Base-by-base conservation (phyloP, 35 echinoderm and acorn worm genomes). In the Lytechinus pictus region DNA sequence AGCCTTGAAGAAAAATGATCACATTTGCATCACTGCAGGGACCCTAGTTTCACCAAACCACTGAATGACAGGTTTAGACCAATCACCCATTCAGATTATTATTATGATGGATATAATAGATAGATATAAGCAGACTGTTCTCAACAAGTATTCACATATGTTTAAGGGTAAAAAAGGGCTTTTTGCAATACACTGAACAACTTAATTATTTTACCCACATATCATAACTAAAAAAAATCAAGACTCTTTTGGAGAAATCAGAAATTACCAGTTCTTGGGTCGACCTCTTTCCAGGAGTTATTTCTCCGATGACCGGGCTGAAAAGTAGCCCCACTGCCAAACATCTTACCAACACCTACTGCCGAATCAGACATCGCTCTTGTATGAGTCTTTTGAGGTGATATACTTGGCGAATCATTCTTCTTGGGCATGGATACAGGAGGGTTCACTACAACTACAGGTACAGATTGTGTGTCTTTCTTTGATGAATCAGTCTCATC, bases 271-370 rank as follows among this genome's bases (percentile, higher is more conserved):
- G 97, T 97, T 54, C 96, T 98, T 66, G 96, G 96, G 71, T 98
- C 97, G 27, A 98, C 97, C 28, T 96, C 96, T 94, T 98, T 98
- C 97, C 97, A 98, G 14, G 97, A 98, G 11, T 92, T 96, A 60
- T 95, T 95, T 86, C 96, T 66, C 86, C 91, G 91, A 87, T 98
- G 96, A 33, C 97, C 95, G 1, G 57, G 72, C 54, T 95, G 86
- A 27, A 61, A 60, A 21, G 94, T 94, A 27, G 55, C 44, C 33
- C 91, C 86, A 86, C 94, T 54, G 54, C 86, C 61, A 71, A 93
- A 93, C 93, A 94, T 94, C 92, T 88, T 97, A 54, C 54, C 87
- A 28, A 8, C 95, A 28, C 27, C 94, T 19, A 92, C 96, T 6
- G 94, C 86, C 1, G 97, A 97, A 94, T 98, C 97, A 28, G 97